These are phyloP conservation scores for Cassiopea xamachana DNA, from an alignment of 30 jellyfish, hydroid and myxozoan genomes.

Conservation along the genomic window DNA sequence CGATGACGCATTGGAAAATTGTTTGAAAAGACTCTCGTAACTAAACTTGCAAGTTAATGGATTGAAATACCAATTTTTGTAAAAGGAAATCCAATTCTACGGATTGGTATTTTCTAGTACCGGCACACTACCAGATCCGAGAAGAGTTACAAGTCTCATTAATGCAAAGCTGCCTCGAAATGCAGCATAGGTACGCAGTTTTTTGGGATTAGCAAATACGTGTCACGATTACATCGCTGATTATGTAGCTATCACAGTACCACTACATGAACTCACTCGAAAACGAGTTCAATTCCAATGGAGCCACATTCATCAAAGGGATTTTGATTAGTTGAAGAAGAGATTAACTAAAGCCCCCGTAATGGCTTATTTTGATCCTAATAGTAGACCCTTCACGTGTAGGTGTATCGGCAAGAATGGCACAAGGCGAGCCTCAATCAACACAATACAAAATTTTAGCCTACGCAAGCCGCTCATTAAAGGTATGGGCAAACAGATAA, in stretches of 20 bases:
- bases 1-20: constrained; percentile 10
- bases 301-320: constrained; percentile 30
- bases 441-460: constrained; percentile 4
- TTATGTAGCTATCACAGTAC: constrained; percentile 58
- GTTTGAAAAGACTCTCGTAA: neutral
- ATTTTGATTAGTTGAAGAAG: constrained; percentile 5
- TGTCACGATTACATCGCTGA: constrained; percentile 3
- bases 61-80: constrained; percentile 17
- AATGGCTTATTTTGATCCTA: constrained; percentile 41
- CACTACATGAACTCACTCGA: constrained; percentile 33
- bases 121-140: constrained; percentile 51
- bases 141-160: neutral
- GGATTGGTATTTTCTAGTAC: constrained; percentile 7
- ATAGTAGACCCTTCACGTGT: neutral
- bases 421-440: neutral
- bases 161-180: neutral
- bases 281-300: constrained; percentile 16
- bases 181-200: constrained; percentile 38
- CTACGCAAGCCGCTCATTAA: constrained; percentile 16
- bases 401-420: neutral
- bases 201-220: constrained; percentile 44
- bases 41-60: neutral
- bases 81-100: constrained; percentile 5
- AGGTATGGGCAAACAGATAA: constrained; percentile 17
- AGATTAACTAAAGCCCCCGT: constrained; percentile 12